phyloP scores from a whole-genome alignment of 1,140 invertebrate species.

The Maniola jurtina region DNA sequence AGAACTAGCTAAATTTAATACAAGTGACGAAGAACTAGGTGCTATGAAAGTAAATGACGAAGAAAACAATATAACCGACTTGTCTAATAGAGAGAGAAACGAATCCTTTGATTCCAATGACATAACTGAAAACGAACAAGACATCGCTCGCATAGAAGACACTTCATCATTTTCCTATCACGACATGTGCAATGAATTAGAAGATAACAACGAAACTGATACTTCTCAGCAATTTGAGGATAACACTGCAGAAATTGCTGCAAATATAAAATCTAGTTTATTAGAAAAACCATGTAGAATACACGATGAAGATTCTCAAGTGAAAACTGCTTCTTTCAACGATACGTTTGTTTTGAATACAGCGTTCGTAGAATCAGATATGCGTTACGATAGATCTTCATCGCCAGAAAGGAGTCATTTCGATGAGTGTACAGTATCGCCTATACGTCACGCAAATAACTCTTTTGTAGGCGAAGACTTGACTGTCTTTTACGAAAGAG shows the following conservation, averaged over 20 bases:
- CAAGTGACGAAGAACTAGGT: not conserved
- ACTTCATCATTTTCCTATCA: constrained; percentile 8
- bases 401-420: constrained; percentile 42
- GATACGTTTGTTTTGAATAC: constrained; percentile 55
- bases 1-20: not conserved
- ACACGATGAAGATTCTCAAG: not conserved
- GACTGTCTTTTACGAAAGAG: constrained; percentile 48
- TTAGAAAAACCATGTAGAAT: constrained; percentile 27
- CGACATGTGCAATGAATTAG: constrained; percentile 7
- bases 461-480: constrained; percentile 36
- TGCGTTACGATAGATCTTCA: constrained; percentile 37
- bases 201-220: not conserved
- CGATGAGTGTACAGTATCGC: constrained; percentile 48
- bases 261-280: constrained; percentile 22
- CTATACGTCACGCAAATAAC: constrained; percentile 40
- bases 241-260: constrained; percentile 20
- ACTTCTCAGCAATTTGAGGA: constrained; percentile 10
- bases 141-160: constrained; percentile 11
- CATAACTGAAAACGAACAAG: constrained; percentile 1
- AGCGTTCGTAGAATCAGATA: constrained; percentile 49
- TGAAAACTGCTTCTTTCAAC: constrained; percentile 25
- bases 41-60: not conserved
- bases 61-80: not conserved
- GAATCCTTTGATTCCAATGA: constrained; percentile 4
- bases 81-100: not conserved